Evolutionary conservation across 2,888 invertebrate species (phyloP).

Genomic region (Melinaea menophilus): DNA sequence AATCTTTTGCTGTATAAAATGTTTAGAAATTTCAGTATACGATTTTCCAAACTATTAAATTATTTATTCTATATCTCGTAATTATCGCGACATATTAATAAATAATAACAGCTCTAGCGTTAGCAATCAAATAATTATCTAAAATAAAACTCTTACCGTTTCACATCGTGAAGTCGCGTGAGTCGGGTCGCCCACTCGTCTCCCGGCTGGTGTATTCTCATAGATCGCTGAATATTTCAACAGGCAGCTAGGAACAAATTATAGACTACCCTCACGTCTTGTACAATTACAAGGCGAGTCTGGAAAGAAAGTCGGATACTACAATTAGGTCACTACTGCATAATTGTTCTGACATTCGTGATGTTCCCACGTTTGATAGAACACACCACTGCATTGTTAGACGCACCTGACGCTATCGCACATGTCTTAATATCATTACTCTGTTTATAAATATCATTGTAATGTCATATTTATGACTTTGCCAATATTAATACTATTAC

Average conservation of each 20-base stretch:
- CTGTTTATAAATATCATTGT: conserved; percentile 7
- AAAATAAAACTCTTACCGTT: conserved; percentile 48
- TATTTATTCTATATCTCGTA: too few species aligned
- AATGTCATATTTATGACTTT: too few species aligned
- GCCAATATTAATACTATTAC: too few species aligned
- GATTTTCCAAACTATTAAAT: too few species aligned
- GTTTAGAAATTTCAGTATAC: too few species aligned
- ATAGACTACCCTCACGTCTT: conserved; percentile 54
- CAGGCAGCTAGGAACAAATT: conserved; percentile 59
- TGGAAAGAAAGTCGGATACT: conserved; percentile 41
- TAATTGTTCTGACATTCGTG: conserved; percentile 51
- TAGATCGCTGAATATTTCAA: conserved; percentile 66
- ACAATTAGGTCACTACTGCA: conserved; percentile 59
- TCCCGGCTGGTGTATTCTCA: conserved; percentile 54
- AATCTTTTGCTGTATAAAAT: too few species aligned
- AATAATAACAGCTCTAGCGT: too few species aligned
- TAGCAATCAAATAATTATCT: neutral
- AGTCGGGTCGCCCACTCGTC: conserved; percentile 38
- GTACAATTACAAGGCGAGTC: conserved; percentile 55
- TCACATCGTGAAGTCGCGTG: conserved; percentile 43
- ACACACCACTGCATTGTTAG: conserved; percentile 34
- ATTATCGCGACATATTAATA: too few species aligned
- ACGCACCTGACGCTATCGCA: conserved; percentile 36
- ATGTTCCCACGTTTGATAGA: conserved; percentile 47
- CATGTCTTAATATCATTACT: conserved; percentile 26